Percentiles rank a stretch among this genome's conserved stretches.
phyloP scores from a whole-genome alignment of 2,888 invertebrate species.

The Netelia inedita region DNA sequence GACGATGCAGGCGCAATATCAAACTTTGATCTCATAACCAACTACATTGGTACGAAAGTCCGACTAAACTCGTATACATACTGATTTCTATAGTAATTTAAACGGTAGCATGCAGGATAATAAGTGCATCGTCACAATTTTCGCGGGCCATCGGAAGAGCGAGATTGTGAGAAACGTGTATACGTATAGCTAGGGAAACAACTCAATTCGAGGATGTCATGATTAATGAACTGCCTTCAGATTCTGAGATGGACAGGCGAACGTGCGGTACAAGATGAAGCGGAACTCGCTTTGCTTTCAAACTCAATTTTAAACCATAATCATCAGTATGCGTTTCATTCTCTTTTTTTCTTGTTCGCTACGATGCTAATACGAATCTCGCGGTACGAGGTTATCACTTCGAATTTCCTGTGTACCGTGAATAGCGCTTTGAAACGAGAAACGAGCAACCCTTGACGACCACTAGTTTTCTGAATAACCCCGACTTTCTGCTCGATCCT shows the following conservation, averaged over 20 bases:
- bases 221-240: constrained; percentile 63
- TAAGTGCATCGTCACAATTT: constrained; percentile 44
- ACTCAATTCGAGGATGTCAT: constrained; percentile 59
- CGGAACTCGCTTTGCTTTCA: constrained; percentile 40
- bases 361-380: background rate
- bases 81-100: constrained; percentile 30
- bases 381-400: background rate
- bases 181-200: constrained; percentile 28
- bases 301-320: constrained; percentile 44
- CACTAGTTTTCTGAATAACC: too few relatives aligned
- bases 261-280: constrained; percentile 6
- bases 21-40: constrained; percentile 56
- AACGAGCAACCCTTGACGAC: too few relatives aligned
- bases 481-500: too few relatives aligned
- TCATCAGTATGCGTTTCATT: constrained; percentile 29
- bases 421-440: too few relatives aligned
- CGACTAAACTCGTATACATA: constrained; percentile 35
- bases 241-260: constrained; percentile 47
- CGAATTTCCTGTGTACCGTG: background rate
- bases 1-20: constrained; percentile 47
- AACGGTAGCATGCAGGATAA: constrained; percentile 35
- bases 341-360: constrained; percentile 1
- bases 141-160: constrained; percentile 12
- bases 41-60: constrained; percentile 22
- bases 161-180: background rate